phyloP scores from a whole-genome alignment of 2,888 invertebrate species.

The Euspilapteryx auroguttella region DNA sequence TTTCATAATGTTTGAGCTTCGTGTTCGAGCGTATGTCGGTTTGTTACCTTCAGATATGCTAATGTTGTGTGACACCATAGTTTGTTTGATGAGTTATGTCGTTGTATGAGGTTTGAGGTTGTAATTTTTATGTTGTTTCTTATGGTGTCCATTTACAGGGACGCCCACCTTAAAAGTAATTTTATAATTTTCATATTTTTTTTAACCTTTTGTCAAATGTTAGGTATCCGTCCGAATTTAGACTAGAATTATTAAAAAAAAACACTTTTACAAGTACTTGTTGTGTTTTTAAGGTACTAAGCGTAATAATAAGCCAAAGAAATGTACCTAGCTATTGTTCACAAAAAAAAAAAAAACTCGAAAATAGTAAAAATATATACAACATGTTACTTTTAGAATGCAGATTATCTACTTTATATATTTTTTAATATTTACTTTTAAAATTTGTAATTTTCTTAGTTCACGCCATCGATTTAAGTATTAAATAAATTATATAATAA shows the following conservation, averaged over 20 bases:
- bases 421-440: not conserved
- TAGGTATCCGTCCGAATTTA: not conserved
- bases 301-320: not conserved
- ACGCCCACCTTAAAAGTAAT: not conserved
- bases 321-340: not conserved
- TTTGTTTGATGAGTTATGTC: too few relatives aligned
- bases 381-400: too few relatives aligned
- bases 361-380: not conserved
- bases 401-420: too few relatives aligned
- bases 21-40: too few relatives aligned
- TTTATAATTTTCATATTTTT: not conserved
- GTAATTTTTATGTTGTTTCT: constrained; percentile 8
- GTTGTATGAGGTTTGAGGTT: too few relatives aligned
- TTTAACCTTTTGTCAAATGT: not conserved
- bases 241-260: not conserved
- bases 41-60: too few relatives aligned
- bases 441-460: not conserved
- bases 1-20: too few relatives aligned
- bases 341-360: not conserved
- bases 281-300: not conserved
- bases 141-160: not conserved
- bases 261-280: too few relatives aligned
- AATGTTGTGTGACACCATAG: too few relatives aligned
- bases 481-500: not conserved
- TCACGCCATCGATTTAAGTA: not conserved